phyloP scores from a whole-genome alignment of 2,888 invertebrate genomes.

The Dyspetes luteomarginatus region DNA sequence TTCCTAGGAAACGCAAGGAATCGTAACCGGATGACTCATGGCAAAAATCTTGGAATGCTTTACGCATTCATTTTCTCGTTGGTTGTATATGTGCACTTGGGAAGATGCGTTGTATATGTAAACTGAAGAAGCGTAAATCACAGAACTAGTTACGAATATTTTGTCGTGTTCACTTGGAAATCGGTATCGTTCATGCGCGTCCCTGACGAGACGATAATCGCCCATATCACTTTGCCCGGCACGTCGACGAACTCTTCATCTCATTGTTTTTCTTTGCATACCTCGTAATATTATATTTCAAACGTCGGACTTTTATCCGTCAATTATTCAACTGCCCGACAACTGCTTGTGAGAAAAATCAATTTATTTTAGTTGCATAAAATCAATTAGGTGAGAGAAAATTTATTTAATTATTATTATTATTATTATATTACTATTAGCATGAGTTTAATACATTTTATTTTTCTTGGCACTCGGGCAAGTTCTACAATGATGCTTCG shows the following conservation, averaged over 20 bases:
- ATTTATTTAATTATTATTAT: too few relatives aligned
- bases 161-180: slow-evolving; percentile 2
- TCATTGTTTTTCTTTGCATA: background rate
- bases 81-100: slow-evolving; percentile 1
- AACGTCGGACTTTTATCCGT: background rate
- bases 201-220: slow-evolving; percentile 40
- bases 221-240: slow-evolving; percentile 21
- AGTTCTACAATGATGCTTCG: too few relatives aligned
- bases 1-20: slow-evolving; percentile 43
- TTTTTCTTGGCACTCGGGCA: too few relatives aligned
- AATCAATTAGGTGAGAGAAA: too few relatives aligned
- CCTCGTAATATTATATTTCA: slow-evolving; percentile 1
- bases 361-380: too few relatives aligned
- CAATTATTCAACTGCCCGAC: background rate
- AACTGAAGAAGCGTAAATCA: slow-evolving; percentile 22
- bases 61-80: slow-evolving; percentile 5
- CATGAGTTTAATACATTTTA: too few relatives aligned
- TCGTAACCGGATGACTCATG: slow-evolving; percentile 53
- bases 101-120: slow-evolving; percentile 19
- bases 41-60: slow-evolving; percentile 22
- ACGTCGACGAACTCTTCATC: slow-evolving; percentile 33
- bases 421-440: too few relatives aligned
- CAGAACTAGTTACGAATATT: slow-evolving; percentile 9
- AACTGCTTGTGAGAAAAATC: background rate
- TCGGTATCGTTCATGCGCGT: slow-evolving; percentile 17